These are phyloP conservation scores for Styela plicata DNA, from an alignment of 23 tunicate species.

Conservation along the genomic window DNA sequence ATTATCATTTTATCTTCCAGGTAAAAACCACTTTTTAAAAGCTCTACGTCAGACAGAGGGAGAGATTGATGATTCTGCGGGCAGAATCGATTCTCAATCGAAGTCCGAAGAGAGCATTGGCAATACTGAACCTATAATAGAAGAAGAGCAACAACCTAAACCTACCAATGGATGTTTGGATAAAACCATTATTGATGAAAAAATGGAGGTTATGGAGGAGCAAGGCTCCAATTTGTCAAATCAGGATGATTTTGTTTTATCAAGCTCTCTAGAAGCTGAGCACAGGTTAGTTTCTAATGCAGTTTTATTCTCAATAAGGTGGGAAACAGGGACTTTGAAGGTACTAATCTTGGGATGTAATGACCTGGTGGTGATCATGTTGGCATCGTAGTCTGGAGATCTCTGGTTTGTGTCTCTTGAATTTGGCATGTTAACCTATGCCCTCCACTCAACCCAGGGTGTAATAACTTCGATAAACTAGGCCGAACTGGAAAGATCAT, in stretches of 20 bases:
- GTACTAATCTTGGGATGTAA: no score
- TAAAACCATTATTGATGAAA: no score
- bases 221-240: not conserved
- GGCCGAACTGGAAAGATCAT: no score
- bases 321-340: no score
- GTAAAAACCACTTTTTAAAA: constrained; percentile 1
- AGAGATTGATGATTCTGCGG: constrained; percentile 10
- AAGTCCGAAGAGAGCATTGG: not conserved
- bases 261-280: constrained; percentile 7
- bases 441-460: no score
- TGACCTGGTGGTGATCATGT: no score
- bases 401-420: no score
- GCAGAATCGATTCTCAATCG: not conserved
- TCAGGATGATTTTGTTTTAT: not conserved
- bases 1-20: no score
- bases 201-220: not conserved
- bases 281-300: not conserved
- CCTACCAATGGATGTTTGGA: not conserved
- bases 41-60: not conserved
- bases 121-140: not conserved
- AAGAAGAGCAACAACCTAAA: not conserved
- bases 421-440: no score
- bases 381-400: no score
- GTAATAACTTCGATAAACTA: no score
- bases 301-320: not conserved